Evolutionary conservation across 2,113 vertebrate species (phyloP).

Genomic region (Odontophorus gujanensis): DNA sequence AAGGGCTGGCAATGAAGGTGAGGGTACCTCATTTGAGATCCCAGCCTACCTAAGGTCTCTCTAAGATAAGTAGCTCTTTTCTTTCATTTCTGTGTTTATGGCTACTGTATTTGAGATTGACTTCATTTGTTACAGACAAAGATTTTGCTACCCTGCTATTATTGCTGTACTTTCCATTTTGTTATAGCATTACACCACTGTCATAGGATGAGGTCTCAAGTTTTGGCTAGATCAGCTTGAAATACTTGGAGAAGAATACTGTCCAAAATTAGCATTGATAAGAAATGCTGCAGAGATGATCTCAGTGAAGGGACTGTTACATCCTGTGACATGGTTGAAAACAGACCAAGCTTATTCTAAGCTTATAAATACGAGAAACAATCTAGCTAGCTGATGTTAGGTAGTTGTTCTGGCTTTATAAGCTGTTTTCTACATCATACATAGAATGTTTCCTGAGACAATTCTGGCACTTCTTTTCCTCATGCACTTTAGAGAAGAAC

Average conservation of each 20-base stretch:
- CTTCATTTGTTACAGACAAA: too few species aligned
- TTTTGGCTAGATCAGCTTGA: background rate
- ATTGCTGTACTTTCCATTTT: too few species aligned
- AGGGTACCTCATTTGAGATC: too few species aligned
- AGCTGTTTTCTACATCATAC: background rate
- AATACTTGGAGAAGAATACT: background rate
- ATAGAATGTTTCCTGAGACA: background rate
- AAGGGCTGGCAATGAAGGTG: too few species aligned
- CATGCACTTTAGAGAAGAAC: background rate
- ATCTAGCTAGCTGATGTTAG: background rate
- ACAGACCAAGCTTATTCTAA: background rate
- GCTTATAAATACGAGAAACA: background rate
- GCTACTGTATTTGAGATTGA: too few species aligned
- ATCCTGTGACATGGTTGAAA: background rate
- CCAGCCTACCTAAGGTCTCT: too few species aligned
- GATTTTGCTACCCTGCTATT: too few species aligned
- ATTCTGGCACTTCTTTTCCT: background rate
- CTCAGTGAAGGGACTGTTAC: background rate
- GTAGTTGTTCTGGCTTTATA: background rate
- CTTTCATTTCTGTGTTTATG: too few species aligned
- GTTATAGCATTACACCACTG: too few species aligned
- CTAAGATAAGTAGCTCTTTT: too few species aligned
- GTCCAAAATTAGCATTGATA: background rate
- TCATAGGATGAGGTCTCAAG: background rate
- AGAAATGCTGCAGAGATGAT: background rate